Evolutionary conservation across 2,888 invertebrate species (phyloP).

Genomic region (Abrostola tripartita): DNA sequence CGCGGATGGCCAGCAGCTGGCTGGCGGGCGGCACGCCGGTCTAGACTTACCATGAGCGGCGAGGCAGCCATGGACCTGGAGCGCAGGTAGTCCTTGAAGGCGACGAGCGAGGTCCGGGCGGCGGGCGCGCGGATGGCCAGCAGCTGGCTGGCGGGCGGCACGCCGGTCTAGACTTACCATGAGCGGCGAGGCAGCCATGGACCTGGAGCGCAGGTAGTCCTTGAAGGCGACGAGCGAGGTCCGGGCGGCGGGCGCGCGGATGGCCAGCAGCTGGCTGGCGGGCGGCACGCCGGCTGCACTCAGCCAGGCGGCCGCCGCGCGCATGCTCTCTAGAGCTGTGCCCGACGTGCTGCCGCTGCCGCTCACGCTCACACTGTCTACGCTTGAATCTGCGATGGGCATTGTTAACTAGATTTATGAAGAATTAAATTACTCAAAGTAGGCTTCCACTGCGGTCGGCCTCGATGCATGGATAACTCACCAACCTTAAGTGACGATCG

Average conservation of each 20-base stretch:
- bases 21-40: constrained; percentile 74
- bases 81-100: constrained; percentile 94
- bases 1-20: constrained; percentile 88
- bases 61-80: constrained; percentile 93
- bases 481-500: too few relatives aligned
- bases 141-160: constrained; percentile 72
- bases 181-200: constrained; percentile 92
- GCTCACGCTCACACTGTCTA: constrained; percentile 80
- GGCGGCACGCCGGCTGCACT: constrained; percentile 87
- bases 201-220: constrained; percentile 93
- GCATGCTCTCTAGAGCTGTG: constrained; percentile 88
- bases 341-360: constrained; percentile 64
- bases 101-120: constrained; percentile 92
- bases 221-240: constrained; percentile 92
- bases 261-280: constrained; percentile 73
- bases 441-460: too few relatives aligned
- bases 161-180: constrained; percentile 89
- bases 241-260: constrained; percentile 92
- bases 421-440: too few relatives aligned
- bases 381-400: constrained; percentile 76
- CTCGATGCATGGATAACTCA: too few relatives aligned
- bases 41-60: constrained; percentile 91
- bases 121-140: constrained; percentile 91
- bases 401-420: too few relatives aligned
- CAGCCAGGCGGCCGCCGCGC: constrained; percentile 95